Base-by-base conservation (phyloP, 2,888 invertebrate genomes). In the Villa cingulata region DNA sequence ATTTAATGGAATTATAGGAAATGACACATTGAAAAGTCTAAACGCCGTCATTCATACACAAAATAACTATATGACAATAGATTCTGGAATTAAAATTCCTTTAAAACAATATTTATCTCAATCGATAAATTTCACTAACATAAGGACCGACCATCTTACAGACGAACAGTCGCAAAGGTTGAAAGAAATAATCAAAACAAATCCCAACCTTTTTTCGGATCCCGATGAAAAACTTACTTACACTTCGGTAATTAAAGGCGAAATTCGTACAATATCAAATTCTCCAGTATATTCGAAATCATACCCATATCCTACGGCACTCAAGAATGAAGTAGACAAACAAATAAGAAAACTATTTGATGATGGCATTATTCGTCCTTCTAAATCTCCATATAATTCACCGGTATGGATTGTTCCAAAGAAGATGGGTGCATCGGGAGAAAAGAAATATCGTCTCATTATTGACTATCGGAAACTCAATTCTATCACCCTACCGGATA, bases 321-420 rank as follows among this genome's bases (percentile, higher is more conserved):
- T 48, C 2, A 43, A 45, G 34, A 27, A 32, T 7, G 48, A 45
- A 27, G 45, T 45, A 27, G 45, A 45, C n/a, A 46, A 16, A 37
- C 45, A 50, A 46, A n/a, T n/a, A 38, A 46, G 20, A 16, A 46
- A 50, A 42, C 18, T 51, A 12, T 47, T 48, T 17, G 40, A 43
- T 2, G 45, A 50, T 23, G 43, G 48, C 2, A 48, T 50, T 19
- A 48, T 45, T 46, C 3, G 43, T 37, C 46, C 45, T 38, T 4
- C 43, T 7, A 45, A 29, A 39, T n/a, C 45, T 27, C 45, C 27
- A 10, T 43, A 37, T n/a, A n/a, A n/a, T n/a, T n/a, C n/a, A n/a
- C n/a, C n/a, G n/a, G n/a, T n/a, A n/a, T n/a, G n/a, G n/a, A n/a
- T n/a, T n/a, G n/a, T n/a, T n/a, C n/a, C n/a, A n/a, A n/a, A n/a